Evolutionary conservation across 2,113 vertebrate genomes (phyloP).

Genomic region (Microcebus griseorufus): DNA sequence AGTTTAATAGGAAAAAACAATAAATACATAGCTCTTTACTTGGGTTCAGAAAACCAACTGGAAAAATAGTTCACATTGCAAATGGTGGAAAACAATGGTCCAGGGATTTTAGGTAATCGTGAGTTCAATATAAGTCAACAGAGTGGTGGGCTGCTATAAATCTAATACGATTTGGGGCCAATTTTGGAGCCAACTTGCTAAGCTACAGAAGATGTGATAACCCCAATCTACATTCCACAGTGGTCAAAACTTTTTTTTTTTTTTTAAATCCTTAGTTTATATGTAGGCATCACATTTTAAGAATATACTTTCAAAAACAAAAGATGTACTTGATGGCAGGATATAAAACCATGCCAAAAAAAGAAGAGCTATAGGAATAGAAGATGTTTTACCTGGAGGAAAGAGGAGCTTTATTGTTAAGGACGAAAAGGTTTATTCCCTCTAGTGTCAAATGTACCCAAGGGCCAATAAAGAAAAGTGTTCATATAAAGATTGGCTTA

Average conservation of each 20-base stretch:
- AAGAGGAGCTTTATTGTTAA: background rate
- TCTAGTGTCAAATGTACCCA: slow-evolving; percentile 1
- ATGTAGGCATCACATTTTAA: background rate
- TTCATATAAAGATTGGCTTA: background rate
- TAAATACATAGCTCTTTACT: background rate
- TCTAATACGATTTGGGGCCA: background rate
- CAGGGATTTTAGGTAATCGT: background rate
- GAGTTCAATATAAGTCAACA: background rate
- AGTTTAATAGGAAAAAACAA: background rate
- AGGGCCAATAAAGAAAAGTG: background rate
- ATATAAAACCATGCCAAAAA: background rate
- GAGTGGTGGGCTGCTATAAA: background rate
- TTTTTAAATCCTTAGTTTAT: background rate
- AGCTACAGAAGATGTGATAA: background rate
- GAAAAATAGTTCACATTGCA: background rate
- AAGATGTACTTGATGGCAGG: background rate
- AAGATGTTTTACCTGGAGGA: background rate
- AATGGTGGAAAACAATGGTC: background rate
- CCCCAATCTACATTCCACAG: background rate
- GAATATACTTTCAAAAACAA: background rate
- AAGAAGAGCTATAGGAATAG: background rate
- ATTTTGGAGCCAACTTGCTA: background rate
- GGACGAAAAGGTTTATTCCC: background rate
- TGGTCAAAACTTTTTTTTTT: background rate
- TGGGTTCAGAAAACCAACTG: background rate